Conservation (phyloP, 2,797 vertebrate species). For the Bucorvus abyssinicus region DNA sequence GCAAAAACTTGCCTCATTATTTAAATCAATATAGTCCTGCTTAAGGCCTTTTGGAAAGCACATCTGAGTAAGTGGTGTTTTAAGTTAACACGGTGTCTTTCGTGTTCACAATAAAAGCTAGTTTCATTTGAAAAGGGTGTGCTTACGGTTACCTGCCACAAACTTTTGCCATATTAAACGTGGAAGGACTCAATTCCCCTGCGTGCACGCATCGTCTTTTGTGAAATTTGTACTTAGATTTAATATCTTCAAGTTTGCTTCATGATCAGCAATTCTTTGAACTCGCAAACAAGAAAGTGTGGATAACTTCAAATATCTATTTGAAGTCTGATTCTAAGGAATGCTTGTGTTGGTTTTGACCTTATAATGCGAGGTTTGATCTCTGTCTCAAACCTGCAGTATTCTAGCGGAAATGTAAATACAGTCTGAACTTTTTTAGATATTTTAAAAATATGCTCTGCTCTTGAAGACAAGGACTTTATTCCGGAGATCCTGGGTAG, state of each 20-base stretch:
- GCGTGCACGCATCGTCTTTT: neutral
- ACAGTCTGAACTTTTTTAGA: neutral
- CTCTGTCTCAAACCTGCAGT: neutral
- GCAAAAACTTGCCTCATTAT: constrained; percentile 39
- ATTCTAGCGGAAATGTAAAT: constrained; percentile 8
- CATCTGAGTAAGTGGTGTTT: neutral
- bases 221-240: neutral
- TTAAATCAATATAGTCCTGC: constrained; percentile 14
- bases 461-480: neutral
- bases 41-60: constrained; percentile 39
- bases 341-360: constrained; percentile 22
- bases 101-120: neutral
- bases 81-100: neutral
- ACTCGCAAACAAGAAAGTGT: neutral
- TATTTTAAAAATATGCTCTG: neutral
- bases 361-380: constrained; percentile 22
- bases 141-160: neutral
- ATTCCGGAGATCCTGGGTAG: neutral
- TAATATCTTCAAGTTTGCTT: constrained; percentile 9
- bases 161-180: neutral
- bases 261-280: constrained; percentile 39
- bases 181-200: neutral
- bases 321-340: constrained; percentile 41
- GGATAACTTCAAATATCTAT: constrained; percentile 20
- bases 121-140: neutral